These are phyloP conservation scores for Lagocephalus sceleratus DNA, from an alignment of 2,797 vertebrate genomes.

Conservation along the genomic window DNA sequence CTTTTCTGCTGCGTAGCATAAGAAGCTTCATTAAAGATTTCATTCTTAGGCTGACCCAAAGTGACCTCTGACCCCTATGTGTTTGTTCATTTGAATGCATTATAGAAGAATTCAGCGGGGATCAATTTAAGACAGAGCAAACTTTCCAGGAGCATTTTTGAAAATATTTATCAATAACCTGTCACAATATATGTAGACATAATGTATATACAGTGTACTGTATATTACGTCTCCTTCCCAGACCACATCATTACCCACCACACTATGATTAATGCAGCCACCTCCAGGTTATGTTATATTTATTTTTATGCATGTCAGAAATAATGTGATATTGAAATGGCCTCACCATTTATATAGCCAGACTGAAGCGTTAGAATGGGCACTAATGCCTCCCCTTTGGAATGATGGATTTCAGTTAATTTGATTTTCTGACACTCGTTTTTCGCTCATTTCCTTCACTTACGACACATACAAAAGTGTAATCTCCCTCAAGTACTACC, in stretches of 20 bases:
- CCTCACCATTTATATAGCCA: slow-evolving; percentile 28
- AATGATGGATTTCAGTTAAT: slow-evolving; percentile 17
- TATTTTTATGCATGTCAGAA: slow-evolving; percentile 33
- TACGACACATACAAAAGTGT: slow-evolving; percentile 29
- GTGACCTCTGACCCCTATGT: too few species aligned
- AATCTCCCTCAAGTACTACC: slow-evolving; percentile 54
- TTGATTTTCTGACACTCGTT: slow-evolving; percentile 25
- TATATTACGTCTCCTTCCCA: not conserved
- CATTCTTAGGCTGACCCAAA: too few species aligned
- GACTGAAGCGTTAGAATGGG: slow-evolving; percentile 17
- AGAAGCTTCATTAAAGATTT: too few species aligned
- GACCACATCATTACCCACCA: too few species aligned
- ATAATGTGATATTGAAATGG: slow-evolving; percentile 30
- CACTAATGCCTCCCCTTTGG: slow-evolving; percentile 21
- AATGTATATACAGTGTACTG: not conserved
- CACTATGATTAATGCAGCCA: slow-evolving; percentile 4
- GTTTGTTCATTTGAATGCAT: too few species aligned
- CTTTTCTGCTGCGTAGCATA: too few species aligned
- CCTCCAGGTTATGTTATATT: slow-evolving; percentile 28
- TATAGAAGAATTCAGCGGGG: too few species aligned
- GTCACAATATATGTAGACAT: not conserved
- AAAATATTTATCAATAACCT: slow-evolving; percentile 1
- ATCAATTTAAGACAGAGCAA: too few species aligned
- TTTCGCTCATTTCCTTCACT: slow-evolving; percentile 24
- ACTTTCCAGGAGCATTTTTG: too few species aligned